These are phyloP conservation scores for Zosterops lateralis DNA, from an alignment of 2,113 vertebrate genomes.

Conservation along the genomic window DNA sequence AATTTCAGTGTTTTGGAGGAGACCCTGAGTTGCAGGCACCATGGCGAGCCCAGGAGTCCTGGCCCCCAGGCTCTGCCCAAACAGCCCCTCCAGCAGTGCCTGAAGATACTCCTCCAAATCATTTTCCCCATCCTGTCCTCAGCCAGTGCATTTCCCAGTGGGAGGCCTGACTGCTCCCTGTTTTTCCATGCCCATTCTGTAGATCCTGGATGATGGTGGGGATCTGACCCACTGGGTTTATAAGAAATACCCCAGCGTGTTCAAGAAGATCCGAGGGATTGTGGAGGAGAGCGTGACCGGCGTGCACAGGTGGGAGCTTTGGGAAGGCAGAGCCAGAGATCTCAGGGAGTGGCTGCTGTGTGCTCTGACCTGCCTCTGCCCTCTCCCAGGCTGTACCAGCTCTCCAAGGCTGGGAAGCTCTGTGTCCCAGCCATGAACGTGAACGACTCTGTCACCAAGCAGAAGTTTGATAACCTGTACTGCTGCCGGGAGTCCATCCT, in stretches of 20 bases:
- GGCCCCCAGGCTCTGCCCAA: not conserved
- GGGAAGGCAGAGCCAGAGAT: not conserved
- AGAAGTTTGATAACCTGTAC: slow-evolving; percentile 98
- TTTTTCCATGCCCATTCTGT: slow-evolving; percentile 52
- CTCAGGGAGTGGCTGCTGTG: not conserved
- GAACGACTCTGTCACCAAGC: slow-evolving; percentile 98
- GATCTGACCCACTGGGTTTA: slow-evolving; percentile 99
- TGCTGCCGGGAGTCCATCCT: slow-evolving; percentile 98
- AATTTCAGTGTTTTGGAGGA: not conserved
- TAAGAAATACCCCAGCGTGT: slow-evolving; percentile 95
- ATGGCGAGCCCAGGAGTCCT: not conserved
- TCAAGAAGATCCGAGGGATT: slow-evolving; percentile 95
- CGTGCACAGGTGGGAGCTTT: slow-evolving; percentile 86
- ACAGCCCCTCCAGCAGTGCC: not conserved
- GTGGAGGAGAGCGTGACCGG: slow-evolving; percentile 99
- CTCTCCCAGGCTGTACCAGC: slow-evolving; percentile 89
- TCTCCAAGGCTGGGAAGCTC: slow-evolving; percentile 96
- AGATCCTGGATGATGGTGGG: slow-evolving; percentile 98
- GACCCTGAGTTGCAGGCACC: not conserved
- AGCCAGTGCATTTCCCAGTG: not conserved
- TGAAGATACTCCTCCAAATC: not conserved
- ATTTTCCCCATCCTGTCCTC: not conserved
- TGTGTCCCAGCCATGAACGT: slow-evolving; percentile 99
- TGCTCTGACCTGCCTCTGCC: slow-evolving; percentile 23
- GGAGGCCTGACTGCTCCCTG: slow-evolving; percentile 58